These are phyloP conservation scores for Aphaenogaster ashmeadi DNA, from an alignment of 1,140 invertebrate genomes.

Conservation along the genomic window DNA sequence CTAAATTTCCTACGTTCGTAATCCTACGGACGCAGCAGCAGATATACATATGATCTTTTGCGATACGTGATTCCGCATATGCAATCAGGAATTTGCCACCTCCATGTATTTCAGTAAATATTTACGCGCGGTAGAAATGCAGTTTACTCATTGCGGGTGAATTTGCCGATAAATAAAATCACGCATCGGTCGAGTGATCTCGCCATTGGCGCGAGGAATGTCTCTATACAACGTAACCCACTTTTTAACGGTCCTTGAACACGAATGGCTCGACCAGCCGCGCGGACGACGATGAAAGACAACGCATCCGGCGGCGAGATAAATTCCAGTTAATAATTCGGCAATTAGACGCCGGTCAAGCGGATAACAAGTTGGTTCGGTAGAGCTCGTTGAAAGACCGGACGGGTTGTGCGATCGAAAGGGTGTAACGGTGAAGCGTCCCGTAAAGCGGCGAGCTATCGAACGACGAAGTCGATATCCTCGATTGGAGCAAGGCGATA, in stretches of 20 bases:
- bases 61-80: not conserved
- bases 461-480: conserved; percentile 64
- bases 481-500: conserved; percentile 72
- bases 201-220: not conserved
- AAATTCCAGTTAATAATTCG: conserved; percentile 69
- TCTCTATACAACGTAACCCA: conserved; percentile 11
- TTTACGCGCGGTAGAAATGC: conserved; percentile 37
- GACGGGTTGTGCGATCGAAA: conserved; percentile 45
- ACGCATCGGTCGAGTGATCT: not conserved
- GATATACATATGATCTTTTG: not conserved
- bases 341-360: conserved; percentile 64
- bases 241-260: conserved; percentile 20
- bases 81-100: not conserved
- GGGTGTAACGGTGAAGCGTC: conserved; percentile 36
- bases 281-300: conserved; percentile 29
- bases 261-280: not conserved
- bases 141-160: conserved; percentile 1
- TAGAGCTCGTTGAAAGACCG: conserved; percentile 13
- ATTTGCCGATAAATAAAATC: conserved; percentile 48
- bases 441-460: conserved; percentile 52
- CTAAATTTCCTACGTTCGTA: not conserved
- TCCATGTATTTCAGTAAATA: conserved; percentile 30
- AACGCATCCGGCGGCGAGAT: conserved; percentile 46
- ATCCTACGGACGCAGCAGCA: not conserved
- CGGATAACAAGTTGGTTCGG: conserved; percentile 65